Base-by-base conservation (phyloP, 2,888 invertebrate species). In the Tryphoninae sp. region DNA sequence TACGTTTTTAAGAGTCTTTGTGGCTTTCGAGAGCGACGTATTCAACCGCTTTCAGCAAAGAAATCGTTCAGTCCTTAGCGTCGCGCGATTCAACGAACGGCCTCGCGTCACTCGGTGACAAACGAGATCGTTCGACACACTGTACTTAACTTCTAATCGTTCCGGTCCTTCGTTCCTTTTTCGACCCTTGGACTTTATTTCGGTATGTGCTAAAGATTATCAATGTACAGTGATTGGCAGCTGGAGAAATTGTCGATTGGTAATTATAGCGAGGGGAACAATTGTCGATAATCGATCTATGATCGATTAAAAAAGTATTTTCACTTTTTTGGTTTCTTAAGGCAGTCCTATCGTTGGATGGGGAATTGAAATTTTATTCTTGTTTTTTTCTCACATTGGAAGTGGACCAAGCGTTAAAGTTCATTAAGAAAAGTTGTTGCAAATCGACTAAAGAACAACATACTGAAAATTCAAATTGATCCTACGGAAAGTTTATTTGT, bases 51-150 rank as follows among this genome's bases (percentile, higher is more conserved):
- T 65, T 42, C 23, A 45, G 3, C 42, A 42, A 9, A 8, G 64
- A 26, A 65, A 64, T 74, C 74, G 64, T 65, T 74, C 53, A 16
- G n/a, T 33, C 40, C 55, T 55, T 74, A 67, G 77, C 80, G 80
- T 80, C 80, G 74, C 59, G 61, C n/a, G 16, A 19, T 19, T 19
- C 55, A 23, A 62, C 72, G 80, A 76, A 75, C 53, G 64, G 42
- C 45, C 67, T 51, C 8, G 16, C 68, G 74, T 78, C 81, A 75
- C 55, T 64, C 67, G 73, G 71, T 78, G 80, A 82, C 61, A 80
- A 82, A 82, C 77, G 80, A 80, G 77, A 77, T 80, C 77, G 80
- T 77, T 82, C 80, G 73, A 80, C 80, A 64, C 45, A 61, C 59
- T 72, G 76, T 72, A 33, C 16, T 68, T 53, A 79, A 33, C 55